Evolutionary conservation across 1,140 invertebrate genomes (phyloP), one percentile per base, ranked within the genome.

Genomic region (Onthophagus taurus): DNA sequence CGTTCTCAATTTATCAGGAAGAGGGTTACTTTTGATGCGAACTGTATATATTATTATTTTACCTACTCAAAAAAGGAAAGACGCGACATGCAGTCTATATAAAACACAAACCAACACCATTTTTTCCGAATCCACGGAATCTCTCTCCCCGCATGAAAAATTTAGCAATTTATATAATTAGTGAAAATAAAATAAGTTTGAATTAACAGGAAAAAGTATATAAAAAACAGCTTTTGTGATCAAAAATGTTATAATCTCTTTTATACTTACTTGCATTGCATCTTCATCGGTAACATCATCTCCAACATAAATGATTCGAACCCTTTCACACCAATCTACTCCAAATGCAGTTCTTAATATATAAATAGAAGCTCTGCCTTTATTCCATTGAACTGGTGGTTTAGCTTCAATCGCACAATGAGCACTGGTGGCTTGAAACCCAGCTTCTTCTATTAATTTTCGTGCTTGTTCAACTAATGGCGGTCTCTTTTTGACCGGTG

Each of bases 251-350:
- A 26, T n/a, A n/a, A n/a, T n/a, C n/a, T 34, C 13, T 34, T 18
- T 37, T n/a, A 59, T 43, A 64, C 67, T 67, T 65, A 90, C 87
- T 73, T 78, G 72, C 81, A 93, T 90, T 17, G 89, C 89, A 64
- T 92, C 89, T 66, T 93, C 89, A 64, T 93, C 89, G 0, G 89
- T 91, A 9, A 74, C 75, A 67, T 92, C 89, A 64, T 93, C 89
- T 47, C 89, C 89, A 38, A 80, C 88, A 54, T 90, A 92, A 55
- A 93, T 89, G 52, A 91, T 89, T 48, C 86, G 75, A 43, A 92
- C 87, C 34, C 89, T 75, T 61, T 92, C 88, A 55, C 82, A 85
- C 89, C 89, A 93, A 61, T 92, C 88, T 0, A 91, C 73, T 9
- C 88, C 89, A 61, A 91, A 91, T 0, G 87, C 83, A 1, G 87